Evolutionary conservation across 2,113 vertebrate genomes (phyloP).

Genomic region (Brachyhypopomus occidentalis): DNA sequence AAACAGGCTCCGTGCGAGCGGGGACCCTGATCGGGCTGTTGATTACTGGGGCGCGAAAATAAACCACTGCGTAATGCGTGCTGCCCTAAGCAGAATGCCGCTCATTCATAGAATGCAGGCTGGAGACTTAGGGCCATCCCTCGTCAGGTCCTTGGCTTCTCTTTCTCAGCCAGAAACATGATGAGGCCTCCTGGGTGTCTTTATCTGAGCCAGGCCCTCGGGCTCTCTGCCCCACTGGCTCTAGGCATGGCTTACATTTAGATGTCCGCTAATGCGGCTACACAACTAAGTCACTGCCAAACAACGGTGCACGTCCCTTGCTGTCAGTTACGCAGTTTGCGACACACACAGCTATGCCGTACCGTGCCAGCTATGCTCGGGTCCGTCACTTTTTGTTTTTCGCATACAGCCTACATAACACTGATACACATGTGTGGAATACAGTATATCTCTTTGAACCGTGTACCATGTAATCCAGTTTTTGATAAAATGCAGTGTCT

Average conservation of each 20-base stretch:
- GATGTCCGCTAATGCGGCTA: background rate
- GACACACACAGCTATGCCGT: background rate
- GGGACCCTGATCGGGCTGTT: slow-evolving; percentile 9
- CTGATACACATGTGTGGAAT: background rate
- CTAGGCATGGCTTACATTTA: background rate
- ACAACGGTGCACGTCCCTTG: background rate
- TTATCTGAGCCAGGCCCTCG: background rate
- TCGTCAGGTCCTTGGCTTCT: slow-evolving; percentile 17
- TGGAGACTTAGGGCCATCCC: slow-evolving; percentile 21
- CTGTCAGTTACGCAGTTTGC: background rate
- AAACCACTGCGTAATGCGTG: slow-evolving; percentile 3
- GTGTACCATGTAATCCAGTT: background rate
- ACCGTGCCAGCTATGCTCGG: background rate
- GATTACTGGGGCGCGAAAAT: slow-evolving; percentile 24
- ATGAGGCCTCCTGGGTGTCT: slow-evolving; percentile 5
- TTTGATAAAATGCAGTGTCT: background rate
- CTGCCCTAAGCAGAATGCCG: slow-evolving; percentile 1
- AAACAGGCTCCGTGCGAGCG: slow-evolving; percentile 1
- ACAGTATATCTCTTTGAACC: background rate
- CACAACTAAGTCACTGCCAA: background rate
- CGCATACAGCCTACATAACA: background rate
- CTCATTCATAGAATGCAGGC: slow-evolving; percentile 21
- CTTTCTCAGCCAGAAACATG: background rate
- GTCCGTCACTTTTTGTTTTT: background rate
- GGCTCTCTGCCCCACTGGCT: background rate